Evolutionary conservation across 2,888 invertebrate species (phyloP), one percentile per base, ranked within the genome.

Genomic region (Lasioglossum pauxillum): DNA sequence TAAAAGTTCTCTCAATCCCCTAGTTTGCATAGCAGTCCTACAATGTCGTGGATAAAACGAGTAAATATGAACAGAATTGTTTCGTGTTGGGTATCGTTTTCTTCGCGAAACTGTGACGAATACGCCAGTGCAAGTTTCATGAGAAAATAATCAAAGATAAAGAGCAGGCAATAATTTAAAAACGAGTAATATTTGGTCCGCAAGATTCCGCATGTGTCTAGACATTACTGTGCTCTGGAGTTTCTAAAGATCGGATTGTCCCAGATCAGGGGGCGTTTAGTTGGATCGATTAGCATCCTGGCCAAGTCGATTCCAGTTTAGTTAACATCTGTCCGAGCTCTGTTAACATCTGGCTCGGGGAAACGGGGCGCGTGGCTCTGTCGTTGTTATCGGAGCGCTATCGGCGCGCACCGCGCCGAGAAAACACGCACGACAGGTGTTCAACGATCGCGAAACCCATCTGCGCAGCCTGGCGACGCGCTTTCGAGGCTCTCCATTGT

Each of bases 381-480:
- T 27, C 60, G 60, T 27, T 16, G 14, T 60, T 60, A 60, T 60
- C 60, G 60, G 60, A 2, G 14, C 60, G 60, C 5, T 60, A 60
- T 60, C 60, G 60, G 60, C 27, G 60, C 60, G 60, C 60, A 60
- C 27, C 69, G 8, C 19, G 69, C 23, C 35, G 57, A 60, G 72
- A 19, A 57, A 72, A 72, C 69, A 38, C 38, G 69, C 60, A 60
- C 27, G 86, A 75, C 86, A 86, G 85, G 86, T 86, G 86, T 86
- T 86, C 41, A 16, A n/a, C 44, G 81, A 81, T 81, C 85, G 0
- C 64, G 72, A 64, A 71, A 72, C 71, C 85, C 86, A 86, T 71
- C 86, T 86, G 86, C 78, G n/a, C 77, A 49, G 60, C 64, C 38
- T 2, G 35, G 23, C 41, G 23, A 19, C 41, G 23, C 16, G 60